These are phyloP conservation scores for Elegia similella DNA, from an alignment of 2,888 invertebrate genomes.

Conservation along the genomic window DNA sequence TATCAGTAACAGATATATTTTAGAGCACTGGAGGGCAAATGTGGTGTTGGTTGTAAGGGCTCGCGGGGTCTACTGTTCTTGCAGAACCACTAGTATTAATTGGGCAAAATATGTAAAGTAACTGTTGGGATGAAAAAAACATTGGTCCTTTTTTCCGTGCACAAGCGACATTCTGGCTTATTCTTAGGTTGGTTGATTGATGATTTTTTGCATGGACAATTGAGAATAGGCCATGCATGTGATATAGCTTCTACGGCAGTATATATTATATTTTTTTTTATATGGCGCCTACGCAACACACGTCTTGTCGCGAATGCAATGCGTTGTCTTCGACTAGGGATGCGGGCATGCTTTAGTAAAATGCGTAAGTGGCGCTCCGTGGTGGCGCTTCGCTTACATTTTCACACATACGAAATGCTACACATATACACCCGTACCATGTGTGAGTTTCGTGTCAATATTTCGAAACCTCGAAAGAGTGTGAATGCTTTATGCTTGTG, in stretches of 20 bases:
- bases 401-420: conserved; percentile 42
- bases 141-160: no score
- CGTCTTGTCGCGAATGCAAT: not conserved
- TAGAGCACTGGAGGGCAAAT: no score
- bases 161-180: no score
- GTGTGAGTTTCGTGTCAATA: conserved; percentile 42
- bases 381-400: conserved; percentile 18
- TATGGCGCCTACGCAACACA: not conserved
- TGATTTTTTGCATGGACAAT: not conserved
- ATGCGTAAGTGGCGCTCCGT: conserved; percentile 3
- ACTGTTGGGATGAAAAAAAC: no score
- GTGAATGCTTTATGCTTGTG: conserved; percentile 43
- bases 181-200: no score
- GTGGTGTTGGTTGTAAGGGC: no score
- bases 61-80: no score
- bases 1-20: no score
- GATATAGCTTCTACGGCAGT: no score
- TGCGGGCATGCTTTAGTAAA: not conserved
- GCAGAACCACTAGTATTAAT: no score
- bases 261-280: no score
- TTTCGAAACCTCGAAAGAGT: conserved; percentile 46
- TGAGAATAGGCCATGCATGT: not conserved
- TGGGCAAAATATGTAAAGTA: no score
- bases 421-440: conserved; percentile 28
- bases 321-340: not conserved